Evolutionary conservation across 2,888 invertebrate genomes (phyloP), one percentile per base, ranked within the genome.

Genomic region (Escarpia spicata): DNA sequence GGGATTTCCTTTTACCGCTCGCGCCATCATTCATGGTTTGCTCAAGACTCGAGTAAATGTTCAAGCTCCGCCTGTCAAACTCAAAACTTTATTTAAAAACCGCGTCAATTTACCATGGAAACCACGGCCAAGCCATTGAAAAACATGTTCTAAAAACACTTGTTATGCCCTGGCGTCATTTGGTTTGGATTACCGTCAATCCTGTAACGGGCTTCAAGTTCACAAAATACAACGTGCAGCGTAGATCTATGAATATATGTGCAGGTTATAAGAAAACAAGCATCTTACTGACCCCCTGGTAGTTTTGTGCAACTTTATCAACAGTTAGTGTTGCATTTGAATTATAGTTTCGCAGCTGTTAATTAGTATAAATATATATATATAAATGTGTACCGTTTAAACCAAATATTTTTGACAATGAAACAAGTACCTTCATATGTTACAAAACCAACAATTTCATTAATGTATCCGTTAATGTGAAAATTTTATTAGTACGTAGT

Each of bases 81-180:
- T 52, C 52, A 52, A 12, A 52, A 52, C 52, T 52, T 52, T 15
- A 52, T 52, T 52, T 52, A 52, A 15, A 52, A 26, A 26, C 75
- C 75, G 75, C 75, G 75, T 75, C 75, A 26, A 19, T 75, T 75
- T 75, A 75, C 75, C 75, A 75, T 75, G 75, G 75, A 75, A 75
- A 75, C 75, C 26, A 52, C 52, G 52, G 10, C 9, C 52, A 26
- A 75, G 26, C 19, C 26, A 15, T n/a, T 26, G n/a, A 15, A 15
- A 15, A 6, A 26, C 6, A 75, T 75, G 15, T 0, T 37, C 37
- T 52, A 52, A 52, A 12, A 52, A 52, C 9, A 52, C 52, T 52
- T 52, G 52, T 75, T 75, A 26, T n/a, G n/a, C 2, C 19, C 75
- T 26, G 26, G 26, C 19, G 26, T 4, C 75, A 75, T 75, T 75